Conservation (phyloP, 2,113 vertebrate species). For the Carassius auratus region DNA sequence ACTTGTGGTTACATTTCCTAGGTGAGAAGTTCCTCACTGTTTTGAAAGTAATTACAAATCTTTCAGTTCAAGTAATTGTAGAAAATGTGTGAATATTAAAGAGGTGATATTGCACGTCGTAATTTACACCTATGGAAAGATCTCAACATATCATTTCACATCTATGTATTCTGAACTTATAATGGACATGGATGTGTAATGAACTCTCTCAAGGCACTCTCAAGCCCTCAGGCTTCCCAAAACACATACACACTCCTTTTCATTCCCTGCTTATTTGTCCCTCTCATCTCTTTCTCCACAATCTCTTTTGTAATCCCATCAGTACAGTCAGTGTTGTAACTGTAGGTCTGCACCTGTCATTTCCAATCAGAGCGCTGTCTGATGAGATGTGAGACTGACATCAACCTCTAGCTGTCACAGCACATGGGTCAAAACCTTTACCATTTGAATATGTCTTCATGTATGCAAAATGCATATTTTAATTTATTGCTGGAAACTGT, state of each 20-base stretch:
- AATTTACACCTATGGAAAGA: too few species aligned
- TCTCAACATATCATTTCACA: not conserved
- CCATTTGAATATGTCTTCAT: not conserved
- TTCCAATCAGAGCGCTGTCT: constrained; percentile 6
- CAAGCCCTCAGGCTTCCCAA: not conserved
- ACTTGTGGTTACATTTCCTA: not conserved
- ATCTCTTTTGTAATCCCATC: constrained; percentile 28
- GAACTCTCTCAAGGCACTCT: not conserved
- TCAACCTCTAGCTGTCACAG: not conserved
- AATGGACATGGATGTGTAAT: not conserved
- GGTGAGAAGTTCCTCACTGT: not conserved
- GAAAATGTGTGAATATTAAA: not conserved
- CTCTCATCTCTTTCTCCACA: not conserved
- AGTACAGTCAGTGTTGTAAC: not conserved
- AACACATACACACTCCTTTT: not conserved
- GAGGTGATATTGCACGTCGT: not conserved
- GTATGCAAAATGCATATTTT: not conserved
- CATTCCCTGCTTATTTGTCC: not conserved
- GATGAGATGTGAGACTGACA: not conserved
- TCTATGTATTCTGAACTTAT: not conserved
- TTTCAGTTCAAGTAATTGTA: not conserved
- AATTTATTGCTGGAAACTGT: not conserved
- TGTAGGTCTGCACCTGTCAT: not conserved
- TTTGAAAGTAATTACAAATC: not conserved
- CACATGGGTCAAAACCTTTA: not conserved